Base-by-base conservation (phyloP, 2,888 invertebrate genomes). In the Rhagonycha fulva region DNA sequence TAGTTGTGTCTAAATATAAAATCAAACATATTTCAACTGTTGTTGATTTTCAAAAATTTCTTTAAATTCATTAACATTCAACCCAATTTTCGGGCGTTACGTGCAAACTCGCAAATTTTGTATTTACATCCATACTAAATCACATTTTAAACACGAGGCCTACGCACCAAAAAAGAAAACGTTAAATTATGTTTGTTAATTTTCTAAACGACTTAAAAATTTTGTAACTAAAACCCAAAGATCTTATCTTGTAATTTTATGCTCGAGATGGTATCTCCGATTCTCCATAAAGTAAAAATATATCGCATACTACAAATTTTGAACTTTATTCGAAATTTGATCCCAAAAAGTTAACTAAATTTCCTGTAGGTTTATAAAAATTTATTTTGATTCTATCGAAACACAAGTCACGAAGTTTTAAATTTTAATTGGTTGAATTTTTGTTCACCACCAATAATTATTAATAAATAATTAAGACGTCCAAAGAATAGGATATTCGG, bases 1-100 rank as follows among this genome's bases (percentile, higher is more conserved):
- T 72, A 72, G 68, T 72, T 66, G 61, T 24, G 61, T 66, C 63
- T 66, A 66, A 66, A 66, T 66, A 66, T 66, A 66, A 24, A 66
- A 66, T n/a, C n/a, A 24, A 66, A 66, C 63, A 66, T 47, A 47
- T 47, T 47, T 47, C 47, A n/a, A n/a, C 5, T 7, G 47, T 47
- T 47, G 47, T 47, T 47, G 47, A 47, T 47, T 47, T 47, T 47
- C 47, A n/a, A 47, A n/a, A 47, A 47, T 47, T 47, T 47, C 47
- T 47, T n/a, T n/a, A 47, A 47, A 47, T 47, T 47, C 47, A 47
- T 47, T 47, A 47, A 47, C 47, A 47, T n/a, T n/a, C 47, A 2
- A 7, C 1, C 47, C 47, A 2, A 47, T n/a, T 47, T 47, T n/a
- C 47, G 47, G 47, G n/a, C 47, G 47, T 47, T 47, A 47, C 47